Base-by-base conservation (phyloP, 2,888 invertebrate species). In the Drosophila longiperda region DNA sequence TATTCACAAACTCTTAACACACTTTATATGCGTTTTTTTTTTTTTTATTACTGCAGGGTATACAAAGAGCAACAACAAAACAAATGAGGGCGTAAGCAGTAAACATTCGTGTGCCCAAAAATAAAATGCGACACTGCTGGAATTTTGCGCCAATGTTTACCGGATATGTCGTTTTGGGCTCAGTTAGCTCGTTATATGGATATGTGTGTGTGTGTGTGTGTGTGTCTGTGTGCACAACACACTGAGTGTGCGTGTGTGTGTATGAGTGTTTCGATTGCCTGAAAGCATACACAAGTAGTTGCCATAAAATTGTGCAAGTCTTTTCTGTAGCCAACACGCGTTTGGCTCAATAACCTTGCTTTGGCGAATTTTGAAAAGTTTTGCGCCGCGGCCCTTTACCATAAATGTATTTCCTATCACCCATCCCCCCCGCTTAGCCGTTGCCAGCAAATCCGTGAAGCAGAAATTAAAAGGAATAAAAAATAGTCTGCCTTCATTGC, bases 161-260 rank as follows among this genome's bases (percentile, higher is more conserved):
- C 85, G 87, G 84, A 87, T 87, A 85, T 87, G 81, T 73, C 79
- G 77, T 87, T 85, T 84, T 85, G 54, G 75, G 60, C 55, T 58
- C 65, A 72, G 73, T 73, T 84, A 80, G 78, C 77, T 84, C 82
- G 73, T 23, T 40, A n/a, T 48, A 29, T 40, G 49, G 26, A 45
- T 60, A 38, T 50, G 17, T 42, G 15, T 17, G 58, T 60, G 45
- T 50, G 17, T 42, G 15, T 17, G 58, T 40, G 40, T 48, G 34
- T 38, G 32, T 26, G 55, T 49, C 26, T 26, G 48, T 52, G 4
- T 2, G 12, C 1, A 8, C 15, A 23, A 45, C n/a, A 50, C 11
- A 17, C 29, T 29, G 6, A 11, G 52, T 55, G 58, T 42, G 29
- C n/a, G 26, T 55, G 12, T 8, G 23, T 2, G 32, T 49, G 34